Conservation (phyloP, 2,797 vertebrate genomes). For the Masticophis lateralis region DNA sequence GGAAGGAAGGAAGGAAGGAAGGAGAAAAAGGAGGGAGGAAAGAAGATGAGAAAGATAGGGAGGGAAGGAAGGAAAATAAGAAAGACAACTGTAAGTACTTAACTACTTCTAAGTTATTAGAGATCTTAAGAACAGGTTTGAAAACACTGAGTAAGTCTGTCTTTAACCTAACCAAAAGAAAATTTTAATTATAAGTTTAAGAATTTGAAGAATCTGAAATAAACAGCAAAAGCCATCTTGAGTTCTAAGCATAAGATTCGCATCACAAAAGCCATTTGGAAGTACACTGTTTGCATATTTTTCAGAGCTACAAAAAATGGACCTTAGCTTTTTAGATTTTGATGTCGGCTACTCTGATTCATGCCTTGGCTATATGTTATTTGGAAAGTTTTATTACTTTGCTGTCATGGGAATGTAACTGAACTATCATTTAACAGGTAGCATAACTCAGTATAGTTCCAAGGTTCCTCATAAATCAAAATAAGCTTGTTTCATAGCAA, state of each 20-base stretch:
- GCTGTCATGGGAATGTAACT: not conserved
- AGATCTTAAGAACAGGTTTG: not conserved
- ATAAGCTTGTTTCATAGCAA: not conserved
- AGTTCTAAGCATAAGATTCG: not conserved
- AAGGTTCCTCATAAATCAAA: not conserved
- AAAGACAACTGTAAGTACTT: no score
- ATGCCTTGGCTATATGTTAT: not conserved
- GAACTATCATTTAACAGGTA: not conserved
- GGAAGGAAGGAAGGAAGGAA: no score
- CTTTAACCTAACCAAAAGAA: not conserved
- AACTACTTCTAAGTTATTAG: not conserved
- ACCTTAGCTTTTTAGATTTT: not conserved
- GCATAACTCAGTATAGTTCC: not conserved
- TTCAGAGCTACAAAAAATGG: not conserved
- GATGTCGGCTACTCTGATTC: not conserved
- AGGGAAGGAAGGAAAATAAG: no score
- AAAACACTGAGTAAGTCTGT: not conserved
- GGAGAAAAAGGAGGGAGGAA: not conserved
- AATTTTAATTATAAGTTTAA: not conserved
- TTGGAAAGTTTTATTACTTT: not conserved
- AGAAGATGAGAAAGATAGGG: no score
- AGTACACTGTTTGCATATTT: not conserved
- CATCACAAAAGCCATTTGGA: not conserved
- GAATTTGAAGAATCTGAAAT: not conserved
- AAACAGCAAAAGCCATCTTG: not conserved